These are phyloP conservation scores for Neoitamus cyanurus DNA, from an alignment of 2,888 invertebrate genomes.

Conservation along the genomic window DNA sequence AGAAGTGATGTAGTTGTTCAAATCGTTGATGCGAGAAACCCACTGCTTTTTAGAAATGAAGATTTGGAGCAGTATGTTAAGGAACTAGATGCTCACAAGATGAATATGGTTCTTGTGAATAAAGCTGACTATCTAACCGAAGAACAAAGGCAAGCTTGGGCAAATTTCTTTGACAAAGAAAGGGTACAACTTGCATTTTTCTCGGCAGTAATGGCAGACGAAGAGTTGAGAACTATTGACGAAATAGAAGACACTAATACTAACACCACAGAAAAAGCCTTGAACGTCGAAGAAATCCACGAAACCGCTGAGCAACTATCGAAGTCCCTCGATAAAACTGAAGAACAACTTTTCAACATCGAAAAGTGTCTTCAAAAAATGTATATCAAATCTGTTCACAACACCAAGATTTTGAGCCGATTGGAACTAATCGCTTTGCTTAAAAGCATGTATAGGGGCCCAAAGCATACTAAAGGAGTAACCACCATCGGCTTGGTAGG, in stretches of 20 bases:
- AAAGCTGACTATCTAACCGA: conserved; percentile 93
- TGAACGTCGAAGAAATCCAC: conserved; percentile 66
- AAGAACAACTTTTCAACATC: conserved; percentile 70
- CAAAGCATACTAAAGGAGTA: conserved; percentile 67
- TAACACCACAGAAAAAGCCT: conserved; percentile 56
- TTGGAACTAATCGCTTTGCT: conserved; percentile 79
- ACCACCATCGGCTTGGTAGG: conserved; percentile 95
- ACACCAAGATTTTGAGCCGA: conserved; percentile 69
- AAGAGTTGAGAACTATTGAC: conserved; percentile 65
- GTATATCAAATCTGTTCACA: conserved; percentile 62
- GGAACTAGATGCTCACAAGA: conserved; percentile 78
- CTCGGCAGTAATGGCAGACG: conserved; percentile 79
- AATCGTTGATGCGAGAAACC: conserved; percentile 97
- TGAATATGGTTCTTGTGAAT: conserved; percentile 89
- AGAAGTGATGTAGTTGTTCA: conserved; percentile 92
- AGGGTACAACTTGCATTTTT: conserved; percentile 86
- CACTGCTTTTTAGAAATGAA: conserved; percentile 89
- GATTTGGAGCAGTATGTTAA: conserved; percentile 90
- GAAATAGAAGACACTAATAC: conserved; percentile 58
- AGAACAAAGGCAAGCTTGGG: conserved; percentile 85
- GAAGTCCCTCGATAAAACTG: conserved; percentile 69
- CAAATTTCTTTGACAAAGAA: conserved; percentile 81
- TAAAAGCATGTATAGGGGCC: conserved; percentile 70
- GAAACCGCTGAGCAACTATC: conserved; percentile 69
- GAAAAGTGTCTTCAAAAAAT: conserved; percentile 65